A percentile compares a stretch with the other conserved stretches of the same genome.
Conservation (phyloP, 1,140 invertebrate genomes). For the Rhopalosiphum padi region DNA sequence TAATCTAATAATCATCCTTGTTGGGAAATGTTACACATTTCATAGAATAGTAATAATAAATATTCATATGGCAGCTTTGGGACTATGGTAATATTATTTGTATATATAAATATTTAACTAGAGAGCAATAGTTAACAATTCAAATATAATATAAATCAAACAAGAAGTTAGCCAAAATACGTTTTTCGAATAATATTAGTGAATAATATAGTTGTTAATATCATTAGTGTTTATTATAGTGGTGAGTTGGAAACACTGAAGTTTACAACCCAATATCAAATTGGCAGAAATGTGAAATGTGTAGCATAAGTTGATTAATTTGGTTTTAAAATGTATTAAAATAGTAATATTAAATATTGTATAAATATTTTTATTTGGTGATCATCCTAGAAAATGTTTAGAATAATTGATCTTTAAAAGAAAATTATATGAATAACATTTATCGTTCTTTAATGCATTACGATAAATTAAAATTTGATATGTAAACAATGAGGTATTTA, state of each 20-base stretch:
- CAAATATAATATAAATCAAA: background rate
- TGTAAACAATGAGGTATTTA: background rate
- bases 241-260: background rate
- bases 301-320: background rate
- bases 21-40: background rate
- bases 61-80: background rate
- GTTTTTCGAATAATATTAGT: background rate
- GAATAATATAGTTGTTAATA: too few species aligned
- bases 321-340: too few species aligned
- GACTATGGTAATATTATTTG: background rate
- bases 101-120: background rate
- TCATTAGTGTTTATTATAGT: too few species aligned
- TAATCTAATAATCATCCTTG: background rate
- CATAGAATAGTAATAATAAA: background rate
- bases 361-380: background rate
- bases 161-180: background rate
- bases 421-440: background rate
- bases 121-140: background rate
- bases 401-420: background rate
- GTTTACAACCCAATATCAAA: background rate
- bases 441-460: background rate
- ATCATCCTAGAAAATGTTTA: background rate
- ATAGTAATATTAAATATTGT: too few species aligned
- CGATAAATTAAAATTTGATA: background rate
- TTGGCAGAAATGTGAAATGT: background rate